Evolutionary conservation across 2,113 vertebrate species (phyloP).

Genomic region (Apteryx mantelli): DNA sequence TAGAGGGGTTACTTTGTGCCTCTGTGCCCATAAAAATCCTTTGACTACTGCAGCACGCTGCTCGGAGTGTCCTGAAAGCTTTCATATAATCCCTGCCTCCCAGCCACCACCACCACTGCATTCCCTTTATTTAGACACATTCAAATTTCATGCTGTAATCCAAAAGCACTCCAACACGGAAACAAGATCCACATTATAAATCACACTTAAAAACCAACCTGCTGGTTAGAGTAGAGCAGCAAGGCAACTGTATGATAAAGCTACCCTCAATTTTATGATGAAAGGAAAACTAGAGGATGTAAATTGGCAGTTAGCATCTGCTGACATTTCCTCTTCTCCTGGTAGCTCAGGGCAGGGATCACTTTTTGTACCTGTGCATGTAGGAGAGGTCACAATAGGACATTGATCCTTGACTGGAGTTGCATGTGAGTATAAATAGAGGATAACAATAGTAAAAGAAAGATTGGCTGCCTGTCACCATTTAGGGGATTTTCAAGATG

Average conservation of each 20-base stretch:
- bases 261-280: not conserved
- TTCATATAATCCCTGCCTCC: slow-evolving; percentile 72
- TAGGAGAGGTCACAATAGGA: not conserved
- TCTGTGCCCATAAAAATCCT: slow-evolving; percentile 74
- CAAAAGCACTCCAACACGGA: slow-evolving; percentile 43
- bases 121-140: slow-evolving; percentile 68
- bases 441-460: not conserved
- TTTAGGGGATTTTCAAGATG: not conserved
- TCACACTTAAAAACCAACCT: slow-evolving; percentile 21
- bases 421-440: not conserved
- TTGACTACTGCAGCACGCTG: slow-evolving; percentile 50
- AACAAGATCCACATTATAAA: slow-evolving; percentile 56
- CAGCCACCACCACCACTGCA: not conserved
- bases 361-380: not conserved
- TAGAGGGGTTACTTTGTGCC: slow-evolving; percentile 72
- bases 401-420: not conserved
- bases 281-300: not conserved
- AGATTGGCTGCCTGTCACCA: not conserved
- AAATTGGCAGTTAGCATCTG: not conserved
- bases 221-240: not conserved
- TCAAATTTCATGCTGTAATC: slow-evolving; percentile 61
- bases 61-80: slow-evolving; percentile 70
- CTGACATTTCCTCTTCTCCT: not conserved
- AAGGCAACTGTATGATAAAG: not conserved
- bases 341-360: not conserved